phyloP scores from a whole-genome alignment of 2,797 vertebrate species.

The Anolis apletophallus region DNA sequence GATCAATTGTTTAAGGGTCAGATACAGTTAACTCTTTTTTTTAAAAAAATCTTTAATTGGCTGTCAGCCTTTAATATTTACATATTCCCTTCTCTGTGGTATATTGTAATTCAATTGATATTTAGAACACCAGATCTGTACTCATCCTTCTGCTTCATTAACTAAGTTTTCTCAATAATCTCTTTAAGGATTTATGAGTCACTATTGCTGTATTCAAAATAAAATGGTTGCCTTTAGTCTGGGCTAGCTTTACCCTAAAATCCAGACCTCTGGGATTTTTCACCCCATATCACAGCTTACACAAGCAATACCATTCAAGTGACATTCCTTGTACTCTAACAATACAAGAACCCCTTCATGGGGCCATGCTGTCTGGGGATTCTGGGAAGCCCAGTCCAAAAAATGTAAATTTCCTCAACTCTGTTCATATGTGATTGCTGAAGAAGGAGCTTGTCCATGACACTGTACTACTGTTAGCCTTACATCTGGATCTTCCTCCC shows the following conservation, averaged over 20 bases:
- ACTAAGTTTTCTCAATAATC: not conserved
- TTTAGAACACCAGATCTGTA: slow-evolving; percentile 5
- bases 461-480: too few species aligned
- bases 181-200: not conserved
- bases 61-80: slow-evolving; percentile 36
- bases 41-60: slow-evolving; percentile 19
- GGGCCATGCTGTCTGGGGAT: not conserved
- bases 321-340: not conserved
- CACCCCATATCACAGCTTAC: not conserved
- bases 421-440: too few species aligned
- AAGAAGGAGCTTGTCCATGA: too few species aligned
- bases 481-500: too few species aligned
- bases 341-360: not conserved
- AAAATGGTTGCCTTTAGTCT: not conserved
- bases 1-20: slow-evolving; percentile 17
- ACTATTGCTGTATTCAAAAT: not conserved
- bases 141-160: slow-evolving; percentile 14
- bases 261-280: not conserved
- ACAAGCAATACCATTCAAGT: too few species aligned
- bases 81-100: not conserved
- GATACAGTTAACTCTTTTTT: not conserved
- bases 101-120: not conserved
- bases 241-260: not conserved
- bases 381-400: too few species aligned
- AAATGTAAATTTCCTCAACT: too few species aligned